phyloP scores from a whole-genome alignment of 2,113 vertebrate species.

The Sorex araneus region DNA sequence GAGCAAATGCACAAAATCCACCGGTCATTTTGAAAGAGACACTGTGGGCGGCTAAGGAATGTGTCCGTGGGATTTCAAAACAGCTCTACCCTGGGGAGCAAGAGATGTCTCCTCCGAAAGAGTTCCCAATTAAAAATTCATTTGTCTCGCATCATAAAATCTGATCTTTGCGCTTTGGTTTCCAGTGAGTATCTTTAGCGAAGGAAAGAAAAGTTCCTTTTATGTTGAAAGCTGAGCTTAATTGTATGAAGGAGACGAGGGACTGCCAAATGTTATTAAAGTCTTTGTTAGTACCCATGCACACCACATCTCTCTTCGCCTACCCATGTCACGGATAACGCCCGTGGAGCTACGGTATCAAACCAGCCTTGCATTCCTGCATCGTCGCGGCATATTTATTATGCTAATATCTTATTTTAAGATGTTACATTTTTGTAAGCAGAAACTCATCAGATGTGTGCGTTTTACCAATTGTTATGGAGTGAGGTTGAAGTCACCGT shows the following conservation, averaged over 20 bases:
- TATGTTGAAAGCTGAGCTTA: not conserved
- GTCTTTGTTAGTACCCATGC: not conserved
- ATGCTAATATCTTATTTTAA: not conserved
- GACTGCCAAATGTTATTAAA: not conserved
- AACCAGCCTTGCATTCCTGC: slow-evolving; percentile 32
- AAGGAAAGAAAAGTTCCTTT: not conserved
- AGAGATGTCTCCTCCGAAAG: not conserved
- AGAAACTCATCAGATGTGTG: no score
- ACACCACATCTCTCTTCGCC: not conserved
- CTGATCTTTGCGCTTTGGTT: not conserved
- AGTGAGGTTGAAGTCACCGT: not conserved
- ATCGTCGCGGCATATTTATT: not conserved
- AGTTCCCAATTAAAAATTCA: no score
- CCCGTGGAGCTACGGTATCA: no score
- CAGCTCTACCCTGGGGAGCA: not conserved
- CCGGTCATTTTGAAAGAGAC: not conserved
- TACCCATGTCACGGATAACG: no score
- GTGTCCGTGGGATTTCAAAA: not conserved
- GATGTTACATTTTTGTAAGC: not conserved
- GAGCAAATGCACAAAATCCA: not conserved
- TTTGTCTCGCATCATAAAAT: not conserved
- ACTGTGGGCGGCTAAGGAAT: no score
- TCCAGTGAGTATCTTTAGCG: not conserved
- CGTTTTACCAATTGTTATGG: not conserved
- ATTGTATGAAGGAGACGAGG: not conserved